A percentile compares a stretch with the other conserved stretches of the same genome.
These are phyloP conservation scores for Propithecus perrieri DNA, from an alignment of 2,797 vertebrate genomes.

Conservation along the genomic window DNA sequence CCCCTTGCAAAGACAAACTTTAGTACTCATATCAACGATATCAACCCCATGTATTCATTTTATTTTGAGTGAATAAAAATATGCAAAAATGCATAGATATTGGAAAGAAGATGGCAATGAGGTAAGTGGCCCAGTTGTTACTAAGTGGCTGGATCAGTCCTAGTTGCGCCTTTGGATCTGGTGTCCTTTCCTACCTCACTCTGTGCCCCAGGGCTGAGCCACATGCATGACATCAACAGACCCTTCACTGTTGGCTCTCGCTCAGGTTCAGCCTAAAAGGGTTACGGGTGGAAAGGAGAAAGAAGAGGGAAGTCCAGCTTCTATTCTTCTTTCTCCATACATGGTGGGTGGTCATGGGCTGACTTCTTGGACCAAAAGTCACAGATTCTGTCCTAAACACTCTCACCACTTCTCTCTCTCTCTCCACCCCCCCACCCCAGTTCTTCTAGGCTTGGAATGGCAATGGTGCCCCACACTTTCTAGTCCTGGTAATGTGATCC, in stretches of 20 bases:
- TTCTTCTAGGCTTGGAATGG: background rate
- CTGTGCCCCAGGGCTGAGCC: accelerated
- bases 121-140: too few species aligned
- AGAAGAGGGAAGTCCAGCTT: background rate
- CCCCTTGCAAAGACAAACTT: background rate
- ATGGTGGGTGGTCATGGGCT: accelerated
- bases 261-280: background rate
- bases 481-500: background rate
- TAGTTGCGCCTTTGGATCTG: background rate
- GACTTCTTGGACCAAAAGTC: background rate
- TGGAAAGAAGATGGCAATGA: background rate
- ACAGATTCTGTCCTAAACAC: background rate
- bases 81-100: background rate
- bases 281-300: background rate
- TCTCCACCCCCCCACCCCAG: too few species aligned
- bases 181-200: background rate
- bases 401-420: background rate
- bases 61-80: background rate
- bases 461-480: too few species aligned
- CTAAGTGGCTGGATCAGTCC: background rate
- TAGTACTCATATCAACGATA: background rate
- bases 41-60: background rate
- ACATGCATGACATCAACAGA: background rate
- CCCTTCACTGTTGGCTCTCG: background rate
- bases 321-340: background rate